A percentile compares a stretch with the other conserved stretches of the same genome.
Conservation (phyloP, 2,797 vertebrate genomes). For the Podarcis lilfordi region DNA sequence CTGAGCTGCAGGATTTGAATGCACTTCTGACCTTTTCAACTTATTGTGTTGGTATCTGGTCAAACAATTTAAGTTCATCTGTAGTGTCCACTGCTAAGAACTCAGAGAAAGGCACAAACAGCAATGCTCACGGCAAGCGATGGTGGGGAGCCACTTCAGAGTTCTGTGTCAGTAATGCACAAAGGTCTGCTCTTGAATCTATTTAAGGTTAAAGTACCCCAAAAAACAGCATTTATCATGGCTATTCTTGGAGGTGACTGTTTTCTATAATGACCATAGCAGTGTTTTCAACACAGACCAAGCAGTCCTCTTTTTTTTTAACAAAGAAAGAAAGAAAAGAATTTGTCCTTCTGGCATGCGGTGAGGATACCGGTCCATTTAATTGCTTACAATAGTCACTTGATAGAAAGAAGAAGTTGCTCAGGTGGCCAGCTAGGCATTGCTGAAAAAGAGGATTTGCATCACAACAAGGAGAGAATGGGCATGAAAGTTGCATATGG, state of each 20-base stretch:
- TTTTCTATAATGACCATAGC: background rate
- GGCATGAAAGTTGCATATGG: too few relatives aligned
- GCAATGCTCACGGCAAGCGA: background rate
- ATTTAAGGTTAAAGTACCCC: background rate
- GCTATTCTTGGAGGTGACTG: background rate
- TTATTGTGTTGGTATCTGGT: constrained; percentile 71
- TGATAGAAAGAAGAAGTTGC: background rate
- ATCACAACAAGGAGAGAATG: too few relatives aligned
- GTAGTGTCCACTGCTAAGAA: constrained; percentile 13
- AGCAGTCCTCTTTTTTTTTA: background rate
- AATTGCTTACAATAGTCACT: background rate
- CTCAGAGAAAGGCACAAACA: constrained; percentile 39
- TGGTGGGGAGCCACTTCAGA: background rate
- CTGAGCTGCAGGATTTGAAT: constrained; percentile 41
- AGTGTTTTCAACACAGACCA: background rate
- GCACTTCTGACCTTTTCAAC: constrained; percentile 72
- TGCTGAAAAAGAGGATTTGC: too few relatives aligned
- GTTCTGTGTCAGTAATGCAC: background rate
- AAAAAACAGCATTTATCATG: background rate
- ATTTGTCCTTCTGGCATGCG: background rate
- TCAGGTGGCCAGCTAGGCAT: too few relatives aligned
- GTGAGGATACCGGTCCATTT: background rate
- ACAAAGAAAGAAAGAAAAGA: background rate
- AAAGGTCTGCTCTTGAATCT: background rate
- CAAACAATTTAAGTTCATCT: constrained; percentile 69